Conservation (phyloP, 2,797 vertebrate species). For the Mormyrops boulengeri region DNA sequence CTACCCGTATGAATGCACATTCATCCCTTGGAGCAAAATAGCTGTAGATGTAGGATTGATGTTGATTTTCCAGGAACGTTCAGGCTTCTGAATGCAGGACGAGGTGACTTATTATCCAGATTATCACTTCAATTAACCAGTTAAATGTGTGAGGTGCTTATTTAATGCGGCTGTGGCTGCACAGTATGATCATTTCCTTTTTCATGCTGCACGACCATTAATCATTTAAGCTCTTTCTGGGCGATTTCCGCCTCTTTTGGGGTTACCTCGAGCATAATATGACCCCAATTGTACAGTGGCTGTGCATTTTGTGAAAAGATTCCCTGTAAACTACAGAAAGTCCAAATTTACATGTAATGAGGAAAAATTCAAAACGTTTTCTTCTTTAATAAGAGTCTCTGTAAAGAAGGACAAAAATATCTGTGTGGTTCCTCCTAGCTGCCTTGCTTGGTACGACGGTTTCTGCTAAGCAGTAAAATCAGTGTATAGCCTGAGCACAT, state of each 20-base stretch:
- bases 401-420: background rate
- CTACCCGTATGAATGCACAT: background rate
- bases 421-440: background rate
- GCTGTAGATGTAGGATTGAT: constrained; percentile 18
- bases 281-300: background rate
- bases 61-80: background rate
- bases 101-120: background rate
- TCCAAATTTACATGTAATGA: background rate
- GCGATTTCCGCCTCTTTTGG: background rate
- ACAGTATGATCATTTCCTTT: background rate
- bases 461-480: background rate
- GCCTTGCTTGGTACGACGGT: background rate
- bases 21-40: constrained; percentile 10
- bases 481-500: background rate
- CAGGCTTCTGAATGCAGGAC: background rate
- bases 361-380: background rate
- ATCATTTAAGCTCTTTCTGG: background rate
- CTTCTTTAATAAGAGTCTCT: background rate
- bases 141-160: background rate
- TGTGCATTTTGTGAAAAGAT: background rate
- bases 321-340: background rate
- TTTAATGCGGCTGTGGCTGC: background rate
- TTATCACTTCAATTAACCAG: background rate
- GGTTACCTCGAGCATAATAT: background rate
- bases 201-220: background rate